Percentiles rank a stretch among this genome's conserved stretches.
Conservation (phyloP, 2,797 vertebrate genomes). For the Myripristis murdjan region DNA sequence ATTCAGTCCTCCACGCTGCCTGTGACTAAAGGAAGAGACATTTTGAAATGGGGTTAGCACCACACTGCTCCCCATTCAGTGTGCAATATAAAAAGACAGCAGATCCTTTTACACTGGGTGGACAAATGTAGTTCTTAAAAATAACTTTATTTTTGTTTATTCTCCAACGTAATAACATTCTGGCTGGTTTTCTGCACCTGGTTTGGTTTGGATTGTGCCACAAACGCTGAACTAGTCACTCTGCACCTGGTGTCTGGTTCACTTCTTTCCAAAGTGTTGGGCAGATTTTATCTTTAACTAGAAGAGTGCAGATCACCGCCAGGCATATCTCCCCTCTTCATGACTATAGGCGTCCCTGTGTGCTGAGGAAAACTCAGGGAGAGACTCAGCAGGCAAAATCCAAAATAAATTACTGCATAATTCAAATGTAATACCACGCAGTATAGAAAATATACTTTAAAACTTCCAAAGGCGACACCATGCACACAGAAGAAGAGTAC, state of each 20-base stretch:
- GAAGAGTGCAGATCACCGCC: too few species aligned
- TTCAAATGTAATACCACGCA: too few species aligned
- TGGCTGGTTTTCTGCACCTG: neutral
- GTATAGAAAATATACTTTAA: too few species aligned
- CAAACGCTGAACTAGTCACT: neutral
- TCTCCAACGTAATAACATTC: neutral
- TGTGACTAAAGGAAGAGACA: slow-evolving; percentile 4
- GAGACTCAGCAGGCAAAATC: too few species aligned
- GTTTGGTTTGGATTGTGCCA: neutral
- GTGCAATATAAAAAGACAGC: neutral
- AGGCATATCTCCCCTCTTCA: too few species aligned
- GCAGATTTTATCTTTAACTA: too few species aligned
- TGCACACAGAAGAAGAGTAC: too few species aligned
- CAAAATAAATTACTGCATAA: too few species aligned
- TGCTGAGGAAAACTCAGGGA: too few species aligned
- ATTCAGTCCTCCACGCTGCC: neutral
- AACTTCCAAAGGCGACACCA: too few species aligned
- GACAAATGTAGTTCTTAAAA: neutral
- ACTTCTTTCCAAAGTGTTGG: too few species aligned
- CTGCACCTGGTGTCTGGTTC: neutral
- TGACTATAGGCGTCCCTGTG: too few species aligned
- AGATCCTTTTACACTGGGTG: neutral
- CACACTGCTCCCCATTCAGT: neutral
- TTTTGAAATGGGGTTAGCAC: neutral
- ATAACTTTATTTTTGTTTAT: neutral